Conservation (phyloP, 2,888 invertebrate species). For the Chymomyza amoena region DNA sequence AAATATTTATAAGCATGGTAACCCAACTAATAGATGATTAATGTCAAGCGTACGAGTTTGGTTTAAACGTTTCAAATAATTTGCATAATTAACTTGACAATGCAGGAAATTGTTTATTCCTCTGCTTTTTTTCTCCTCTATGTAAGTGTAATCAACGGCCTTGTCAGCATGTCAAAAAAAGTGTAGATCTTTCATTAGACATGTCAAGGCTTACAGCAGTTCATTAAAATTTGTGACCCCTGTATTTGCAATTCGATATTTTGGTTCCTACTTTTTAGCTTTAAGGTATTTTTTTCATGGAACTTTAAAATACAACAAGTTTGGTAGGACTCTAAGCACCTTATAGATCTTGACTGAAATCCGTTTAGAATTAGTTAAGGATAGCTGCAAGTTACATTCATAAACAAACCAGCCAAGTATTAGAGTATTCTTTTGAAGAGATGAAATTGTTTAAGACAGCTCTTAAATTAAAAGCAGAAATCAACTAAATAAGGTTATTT, state of each 20-base stretch:
- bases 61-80: conserved; percentile 54
- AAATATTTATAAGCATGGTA: conserved; percentile 57
- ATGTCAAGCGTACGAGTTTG: conserved; percentile 57
- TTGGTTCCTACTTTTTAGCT: background rate
- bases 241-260: background rate
- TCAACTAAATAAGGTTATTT: no score
- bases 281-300: background rate
- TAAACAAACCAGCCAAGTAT: no score
- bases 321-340: no score
- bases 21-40: conserved; percentile 59
- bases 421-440: no score
- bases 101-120: conserved; percentile 22
- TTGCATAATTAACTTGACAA: conserved; percentile 57
- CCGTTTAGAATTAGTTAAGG: no score
- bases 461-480: background rate
- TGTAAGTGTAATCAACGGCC: conserved; percentile 37
- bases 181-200: conserved; percentile 13
- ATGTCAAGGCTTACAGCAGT: conserved; percentile 4
- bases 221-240: background rate
- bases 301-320: background rate
- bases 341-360: no score
- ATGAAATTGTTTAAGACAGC: background rate
- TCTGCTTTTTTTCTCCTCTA: background rate
- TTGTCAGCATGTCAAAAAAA: conserved; percentile 17
- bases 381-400: no score